These are phyloP conservation scores for Drosophila leonis DNA, from an alignment of 2,888 invertebrate genomes.

Conservation along the genomic window DNA sequence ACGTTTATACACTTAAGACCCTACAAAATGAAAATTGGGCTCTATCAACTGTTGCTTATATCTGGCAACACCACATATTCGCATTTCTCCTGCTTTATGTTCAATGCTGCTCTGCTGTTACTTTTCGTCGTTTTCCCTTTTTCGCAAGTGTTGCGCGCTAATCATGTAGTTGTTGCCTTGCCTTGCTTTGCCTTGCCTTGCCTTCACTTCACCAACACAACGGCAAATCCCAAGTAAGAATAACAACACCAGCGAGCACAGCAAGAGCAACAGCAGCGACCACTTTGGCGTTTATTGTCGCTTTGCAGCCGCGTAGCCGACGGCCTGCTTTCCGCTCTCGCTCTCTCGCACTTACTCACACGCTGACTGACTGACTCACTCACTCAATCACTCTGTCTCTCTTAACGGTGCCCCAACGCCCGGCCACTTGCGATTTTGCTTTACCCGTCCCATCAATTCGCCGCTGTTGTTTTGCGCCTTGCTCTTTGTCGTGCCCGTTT, in stretches of 20 bases:
- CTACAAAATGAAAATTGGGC: conserved; percentile 13
- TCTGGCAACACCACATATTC: conserved; percentile 44
- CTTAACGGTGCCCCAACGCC: conserved; percentile 43
- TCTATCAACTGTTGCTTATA: conserved; percentile 32
- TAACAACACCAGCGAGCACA: conserved; percentile 17
- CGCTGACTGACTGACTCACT: conserved; percentile 8
- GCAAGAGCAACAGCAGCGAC: conserved; percentile 17
- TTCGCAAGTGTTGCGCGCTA: conserved; percentile 54
- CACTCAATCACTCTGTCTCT: conserved; percentile 39
- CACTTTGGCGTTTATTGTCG: conserved; percentile 48
- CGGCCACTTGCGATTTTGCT: conserved; percentile 47
- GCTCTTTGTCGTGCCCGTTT: conserved; percentile 59
- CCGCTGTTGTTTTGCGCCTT: conserved; percentile 48
- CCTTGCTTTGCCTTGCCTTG: conserved; percentile 3
- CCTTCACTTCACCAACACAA: conserved; percentile 26
- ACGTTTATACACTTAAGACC: not conserved
- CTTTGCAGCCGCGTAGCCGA: conserved; percentile 54
- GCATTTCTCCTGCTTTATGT: conserved; percentile 42
- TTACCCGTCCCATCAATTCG: conserved; percentile 30
- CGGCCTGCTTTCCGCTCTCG: conserved; percentile 22
- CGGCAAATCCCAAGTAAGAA: conserved; percentile 33
- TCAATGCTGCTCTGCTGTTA: conserved; percentile 23
- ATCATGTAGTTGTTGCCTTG: conserved; percentile 37
- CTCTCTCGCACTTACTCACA: conserved; percentile 34
- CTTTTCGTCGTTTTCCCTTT: conserved; percentile 28